phyloP scores from a whole-genome alignment of 2,888 invertebrate species.

The Hypolimnas misippus region DNA sequence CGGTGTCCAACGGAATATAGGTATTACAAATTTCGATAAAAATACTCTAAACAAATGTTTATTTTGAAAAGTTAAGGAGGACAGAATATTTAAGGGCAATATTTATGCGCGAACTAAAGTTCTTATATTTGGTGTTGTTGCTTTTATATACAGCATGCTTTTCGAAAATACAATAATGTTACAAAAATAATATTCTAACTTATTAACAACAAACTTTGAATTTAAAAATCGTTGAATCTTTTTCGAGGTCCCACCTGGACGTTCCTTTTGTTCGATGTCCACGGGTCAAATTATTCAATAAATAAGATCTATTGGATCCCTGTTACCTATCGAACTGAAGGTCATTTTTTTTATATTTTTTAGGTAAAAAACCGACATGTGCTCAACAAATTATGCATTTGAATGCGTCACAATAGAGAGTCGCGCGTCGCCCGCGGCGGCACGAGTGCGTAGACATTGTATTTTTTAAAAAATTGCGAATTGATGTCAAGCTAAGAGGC shows the following conservation, averaged over 20 bases:
- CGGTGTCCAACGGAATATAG: constrained; percentile 20
- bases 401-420: constrained; percentile 74
- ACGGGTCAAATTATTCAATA: constrained; percentile 77
- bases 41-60: constrained; percentile 9
- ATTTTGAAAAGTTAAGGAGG: constrained; percentile 6
- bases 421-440: constrained; percentile 55
- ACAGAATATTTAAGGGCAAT: neutral
- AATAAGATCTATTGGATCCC: constrained; percentile 71
- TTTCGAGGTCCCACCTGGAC: constrained; percentile 76
- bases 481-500: constrained; percentile 68
- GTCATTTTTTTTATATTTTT: constrained; percentile 74
- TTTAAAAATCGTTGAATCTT: constrained; percentile 56
- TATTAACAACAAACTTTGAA: constrained; percentile 38
- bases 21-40: constrained; percentile 19
- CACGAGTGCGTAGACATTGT: constrained; percentile 66
- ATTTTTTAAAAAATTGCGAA: constrained; percentile 68
- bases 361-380: constrained; percentile 73
- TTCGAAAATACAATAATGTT: constrained; percentile 15
- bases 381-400: constrained; percentile 82
- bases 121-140: neutral
- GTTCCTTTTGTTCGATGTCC: constrained; percentile 68
- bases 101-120: neutral
- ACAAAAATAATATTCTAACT: constrained; percentile 28
- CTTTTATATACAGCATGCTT: neutral
- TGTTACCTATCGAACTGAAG: constrained; percentile 71